These are phyloP conservation scores for Battus philenor DNA, from an alignment of 1,140 invertebrate species.

Conservation along the genomic window DNA sequence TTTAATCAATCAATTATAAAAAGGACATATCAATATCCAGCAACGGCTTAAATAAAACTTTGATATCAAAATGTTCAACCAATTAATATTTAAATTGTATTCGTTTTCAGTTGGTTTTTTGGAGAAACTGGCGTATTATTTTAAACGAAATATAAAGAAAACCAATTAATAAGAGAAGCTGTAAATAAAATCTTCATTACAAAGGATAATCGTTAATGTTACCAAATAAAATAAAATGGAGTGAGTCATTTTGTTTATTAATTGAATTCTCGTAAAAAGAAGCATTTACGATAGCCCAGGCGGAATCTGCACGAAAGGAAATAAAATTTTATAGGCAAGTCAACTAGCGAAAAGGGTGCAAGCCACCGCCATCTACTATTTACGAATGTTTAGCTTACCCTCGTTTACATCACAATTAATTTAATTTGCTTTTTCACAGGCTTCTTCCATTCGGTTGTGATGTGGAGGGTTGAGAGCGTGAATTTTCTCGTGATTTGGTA, in stretches of 20 bases:
- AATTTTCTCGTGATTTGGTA: constrained; percentile 70
- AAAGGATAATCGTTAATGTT: constrained; percentile 11
- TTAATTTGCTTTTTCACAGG: constrained; percentile 72
- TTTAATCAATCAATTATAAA: too few relatives aligned
- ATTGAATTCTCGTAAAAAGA: constrained; percentile 30
- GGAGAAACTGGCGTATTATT: too few relatives aligned
- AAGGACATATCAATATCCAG: too few relatives aligned
- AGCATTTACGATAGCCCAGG: constrained; percentile 20
- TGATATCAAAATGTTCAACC: too few relatives aligned
- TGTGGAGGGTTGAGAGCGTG: constrained; percentile 54
- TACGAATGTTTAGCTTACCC: constrained; percentile 45
- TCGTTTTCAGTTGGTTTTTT: too few relatives aligned
- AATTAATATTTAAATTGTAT: too few relatives aligned
- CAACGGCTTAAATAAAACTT: too few relatives aligned
- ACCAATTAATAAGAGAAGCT: not conserved
- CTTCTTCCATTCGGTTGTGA: constrained; percentile 60
- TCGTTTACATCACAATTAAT: constrained; percentile 69
- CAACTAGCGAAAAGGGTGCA: constrained; percentile 35
- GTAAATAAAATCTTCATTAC: constrained; percentile 8
- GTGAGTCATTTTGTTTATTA: constrained; percentile 27
- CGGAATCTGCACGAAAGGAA: constrained; percentile 15
- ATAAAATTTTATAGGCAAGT: constrained; percentile 25
- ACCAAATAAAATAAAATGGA: constrained; percentile 22
- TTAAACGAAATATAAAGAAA: too few relatives aligned
- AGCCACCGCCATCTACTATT: constrained; percentile 46